These are phyloP conservation scores for Pitta sordida DNA, from an alignment of 2,113 vertebrate genomes.

Conservation along the genomic window DNA sequence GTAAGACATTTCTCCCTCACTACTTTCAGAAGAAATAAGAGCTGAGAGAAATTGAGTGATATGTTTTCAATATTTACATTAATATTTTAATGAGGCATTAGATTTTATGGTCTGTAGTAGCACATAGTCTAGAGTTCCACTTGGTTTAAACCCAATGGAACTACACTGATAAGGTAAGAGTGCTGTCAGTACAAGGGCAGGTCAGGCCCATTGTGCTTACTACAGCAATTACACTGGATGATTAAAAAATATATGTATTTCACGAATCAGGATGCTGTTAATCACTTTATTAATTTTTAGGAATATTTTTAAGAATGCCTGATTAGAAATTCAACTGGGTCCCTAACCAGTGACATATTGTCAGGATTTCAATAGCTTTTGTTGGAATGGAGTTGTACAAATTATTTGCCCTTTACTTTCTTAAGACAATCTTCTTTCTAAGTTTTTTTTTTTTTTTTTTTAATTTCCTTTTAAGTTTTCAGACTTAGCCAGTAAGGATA, in stretches of 20 bases:
- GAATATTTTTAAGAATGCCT: not conserved
- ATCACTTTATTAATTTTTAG: not conserved
- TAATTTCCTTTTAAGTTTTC: not conserved
- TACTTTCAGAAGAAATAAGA: not conserved
- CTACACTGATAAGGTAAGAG: not conserved
- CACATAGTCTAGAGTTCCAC: not conserved
- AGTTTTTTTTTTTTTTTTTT: too few relatives aligned
- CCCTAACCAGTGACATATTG: not conserved
- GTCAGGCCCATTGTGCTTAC: not conserved
- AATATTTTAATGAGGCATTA: not conserved
- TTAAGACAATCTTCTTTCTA: not conserved
- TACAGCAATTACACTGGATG: not conserved
- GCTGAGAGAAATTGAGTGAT: not conserved
- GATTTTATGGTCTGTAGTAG: not conserved
- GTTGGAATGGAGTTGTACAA: not conserved
- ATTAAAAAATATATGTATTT: not conserved
- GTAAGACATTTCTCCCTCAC: not conserved
- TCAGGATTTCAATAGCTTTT: not conserved
- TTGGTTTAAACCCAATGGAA: not conserved
- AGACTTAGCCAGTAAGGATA: not conserved
- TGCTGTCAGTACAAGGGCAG: not conserved
- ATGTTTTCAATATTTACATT: not conserved
- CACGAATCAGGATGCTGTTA: not conserved
- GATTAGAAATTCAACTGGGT: not conserved
- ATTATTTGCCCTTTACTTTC: not conserved